phyloP scores from a whole-genome alignment of 2,113 vertebrate species.

The Barbus barbus region DNA sequence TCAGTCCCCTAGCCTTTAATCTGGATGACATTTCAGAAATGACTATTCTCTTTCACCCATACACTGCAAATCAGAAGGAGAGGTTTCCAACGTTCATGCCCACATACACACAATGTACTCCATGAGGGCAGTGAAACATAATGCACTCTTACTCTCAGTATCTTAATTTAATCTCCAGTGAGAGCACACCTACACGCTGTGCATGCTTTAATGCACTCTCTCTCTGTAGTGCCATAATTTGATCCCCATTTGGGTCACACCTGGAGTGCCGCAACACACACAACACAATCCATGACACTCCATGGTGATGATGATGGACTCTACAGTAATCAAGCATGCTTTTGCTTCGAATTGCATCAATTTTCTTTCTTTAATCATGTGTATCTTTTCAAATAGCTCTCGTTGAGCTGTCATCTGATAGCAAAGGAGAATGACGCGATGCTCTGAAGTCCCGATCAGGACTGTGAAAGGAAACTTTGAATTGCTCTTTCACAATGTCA shows the following conservation, averaged over 20 bases:
- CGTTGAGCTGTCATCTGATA: not conserved
- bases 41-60: constrained; percentile 12
- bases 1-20: constrained; percentile 56
- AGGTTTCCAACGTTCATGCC: not conserved
- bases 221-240: constrained; percentile 7
- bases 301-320: constrained; percentile 26
- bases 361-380: constrained; percentile 17
- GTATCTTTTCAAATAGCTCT: not conserved
- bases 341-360: constrained; percentile 32
- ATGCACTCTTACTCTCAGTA: constrained; percentile 53
- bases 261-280: not conserved
- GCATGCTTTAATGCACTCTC: constrained; percentile 28
- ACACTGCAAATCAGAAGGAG: constrained; percentile 25
- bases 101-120: constrained; percentile 37
- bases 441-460: not conserved
- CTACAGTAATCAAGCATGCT: constrained; percentile 27
- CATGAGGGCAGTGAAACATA: constrained; percentile 40
- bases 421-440: not conserved
- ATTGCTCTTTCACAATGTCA: constrained; percentile 29
- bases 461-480: constrained; percentile 24
- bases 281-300: constrained; percentile 5
- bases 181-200: constrained; percentile 49
- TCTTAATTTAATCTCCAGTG: constrained; percentile 56
- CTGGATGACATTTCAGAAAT: constrained; percentile 58
- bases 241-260: constrained; percentile 41